phyloP scores from a whole-genome alignment of 2,113 vertebrate genomes.

The Nothocercus julius region DNA sequence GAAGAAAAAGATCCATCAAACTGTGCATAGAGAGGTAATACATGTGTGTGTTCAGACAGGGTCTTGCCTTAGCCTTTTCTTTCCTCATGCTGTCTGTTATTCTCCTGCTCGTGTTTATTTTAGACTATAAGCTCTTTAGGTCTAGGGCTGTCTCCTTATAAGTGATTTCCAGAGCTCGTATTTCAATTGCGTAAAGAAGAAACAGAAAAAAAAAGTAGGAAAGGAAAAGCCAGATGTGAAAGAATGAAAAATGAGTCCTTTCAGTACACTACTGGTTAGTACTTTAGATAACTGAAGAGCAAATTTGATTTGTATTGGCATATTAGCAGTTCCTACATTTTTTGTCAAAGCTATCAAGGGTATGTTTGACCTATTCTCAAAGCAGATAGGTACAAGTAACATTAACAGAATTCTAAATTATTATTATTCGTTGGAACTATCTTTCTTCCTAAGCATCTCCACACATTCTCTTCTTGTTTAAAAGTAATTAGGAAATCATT shows the following conservation, averaged over 20 bases:
- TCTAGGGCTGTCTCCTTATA: background rate
- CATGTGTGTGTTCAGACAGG: fast-evolving
- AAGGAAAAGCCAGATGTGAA: background rate
- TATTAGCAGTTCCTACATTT: background rate
- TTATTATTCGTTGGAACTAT: background rate
- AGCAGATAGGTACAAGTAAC: background rate
- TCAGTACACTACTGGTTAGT: background rate
- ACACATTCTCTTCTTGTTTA: background rate
- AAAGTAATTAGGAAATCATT: constrained; percentile 19
- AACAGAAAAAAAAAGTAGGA: background rate
- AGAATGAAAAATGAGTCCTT: background rate
- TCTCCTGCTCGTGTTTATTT: background rate
- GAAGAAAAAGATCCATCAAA: background rate
- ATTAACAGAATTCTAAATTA: background rate
- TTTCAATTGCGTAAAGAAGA: background rate
- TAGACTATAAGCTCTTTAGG: background rate
- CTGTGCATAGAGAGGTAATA: background rate
- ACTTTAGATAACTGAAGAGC: background rate
- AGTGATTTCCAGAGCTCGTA: background rate
- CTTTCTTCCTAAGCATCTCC: background rate
- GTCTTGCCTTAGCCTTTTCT: background rate
- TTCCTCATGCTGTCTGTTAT: background rate
- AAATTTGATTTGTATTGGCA: background rate
- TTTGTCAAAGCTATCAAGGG: background rate
- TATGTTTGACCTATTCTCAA: background rate